A percentile compares a stretch with the other conserved stretches of the same genome.
Conservation (phyloP, 2,888 invertebrate genomes). For the Eristalis arbustorum region DNA sequence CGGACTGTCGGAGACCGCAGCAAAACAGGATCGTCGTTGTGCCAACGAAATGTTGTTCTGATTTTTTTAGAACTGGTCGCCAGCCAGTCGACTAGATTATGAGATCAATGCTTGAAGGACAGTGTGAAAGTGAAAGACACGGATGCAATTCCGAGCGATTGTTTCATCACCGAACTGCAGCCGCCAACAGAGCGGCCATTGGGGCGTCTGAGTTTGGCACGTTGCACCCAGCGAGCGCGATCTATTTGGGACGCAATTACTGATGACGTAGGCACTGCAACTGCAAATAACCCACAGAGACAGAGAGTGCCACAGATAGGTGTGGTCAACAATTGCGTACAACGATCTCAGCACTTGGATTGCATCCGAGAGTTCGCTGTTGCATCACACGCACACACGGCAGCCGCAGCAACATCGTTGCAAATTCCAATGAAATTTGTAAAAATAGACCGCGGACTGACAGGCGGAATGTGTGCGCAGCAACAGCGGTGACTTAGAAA, state of each 20-base stretch:
- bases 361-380: not conserved
- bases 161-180: not conserved
- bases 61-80: not conserved
- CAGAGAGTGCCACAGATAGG: not conserved
- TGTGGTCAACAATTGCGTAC: conserved; percentile 31
- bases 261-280: not conserved
- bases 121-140: not conserved
- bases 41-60: not conserved
- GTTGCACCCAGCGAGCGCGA: not conserved
- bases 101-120: not conserved
- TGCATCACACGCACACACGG: not conserved
- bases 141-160: not conserved
- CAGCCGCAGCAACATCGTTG: not conserved
- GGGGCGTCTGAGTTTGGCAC: not conserved
- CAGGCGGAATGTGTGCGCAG: not conserved
- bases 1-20: not conserved
- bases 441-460: conserved; percentile 12
- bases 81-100: not conserved
- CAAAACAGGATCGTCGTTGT: not conserved
- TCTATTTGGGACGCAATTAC: not conserved
- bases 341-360: not conserved
- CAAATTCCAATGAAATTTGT: not conserved
- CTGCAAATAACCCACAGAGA: not conserved
- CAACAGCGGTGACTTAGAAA: conserved; percentile 27
- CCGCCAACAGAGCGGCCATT: not conserved